Evolutionary conservation across 2,888 invertebrate species (phyloP), one percentile per base, ranked within the genome.

Genomic region (Orchesella flavescens): DNA sequence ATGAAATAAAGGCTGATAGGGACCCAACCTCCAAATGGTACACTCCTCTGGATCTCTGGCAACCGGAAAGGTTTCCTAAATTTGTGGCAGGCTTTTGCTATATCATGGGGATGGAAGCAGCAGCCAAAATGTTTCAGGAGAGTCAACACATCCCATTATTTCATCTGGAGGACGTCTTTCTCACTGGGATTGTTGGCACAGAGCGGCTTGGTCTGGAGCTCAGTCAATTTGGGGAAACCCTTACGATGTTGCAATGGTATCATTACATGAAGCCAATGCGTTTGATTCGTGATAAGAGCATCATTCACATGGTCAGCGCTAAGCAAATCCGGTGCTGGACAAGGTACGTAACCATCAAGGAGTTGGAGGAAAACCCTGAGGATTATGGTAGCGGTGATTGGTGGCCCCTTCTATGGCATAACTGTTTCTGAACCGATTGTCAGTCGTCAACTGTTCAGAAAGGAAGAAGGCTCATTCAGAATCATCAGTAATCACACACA

Each of bases 81-180:
- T 90, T 90, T 83, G 84, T 89, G 15, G 89, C 89, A 1, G 90
- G 90, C 0, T 89, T 90, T 12, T 89, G 88, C 13, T 90, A 90
- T 85, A 88, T 89, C 12, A 81, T 90, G 61, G 89, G 89, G 9
- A 77, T 86, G 21, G 88, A 89, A 19, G 86, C 89, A 15, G 86
- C 89, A 4, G 69, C 84, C 17, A 83, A 86, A 66, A 87, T 90
- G 15, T 88, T 89, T 44, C 79, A 87, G 19, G 87, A 87, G 10
- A 89, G 89, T 44, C 43, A 88, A 7, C 68, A 77, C 19, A 87
- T 87, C 2, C 89, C 89, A 3, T 87, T 89, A 19, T 88, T 90
- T 73, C 89, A 89, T 69, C 74, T 90, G 80, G 90, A 90, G 85
- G 90, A 90, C 75, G 89, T 90, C 12, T 90, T 88, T 82, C 83